phyloP scores from a whole-genome alignment of 2,113 vertebrate genomes.

The Thunnus maccoyii region DNA sequence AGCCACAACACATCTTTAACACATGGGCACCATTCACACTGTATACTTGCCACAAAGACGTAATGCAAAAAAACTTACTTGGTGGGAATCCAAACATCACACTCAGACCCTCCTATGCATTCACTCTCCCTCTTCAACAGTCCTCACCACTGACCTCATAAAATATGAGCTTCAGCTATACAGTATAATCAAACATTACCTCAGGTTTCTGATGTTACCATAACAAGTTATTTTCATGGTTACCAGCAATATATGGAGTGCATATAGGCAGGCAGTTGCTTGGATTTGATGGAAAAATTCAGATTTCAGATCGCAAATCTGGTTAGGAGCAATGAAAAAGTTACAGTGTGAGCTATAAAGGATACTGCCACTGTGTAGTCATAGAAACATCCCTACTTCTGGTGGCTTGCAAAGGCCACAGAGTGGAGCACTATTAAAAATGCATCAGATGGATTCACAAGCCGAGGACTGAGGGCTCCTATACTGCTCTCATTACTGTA shows the following conservation, averaged over 20 bases:
- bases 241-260: not conserved
- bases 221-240: not conserved
- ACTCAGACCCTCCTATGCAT: not conserved
- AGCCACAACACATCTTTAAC: not conserved
- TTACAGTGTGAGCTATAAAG: slow-evolving; percentile 2
- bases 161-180: slow-evolving; percentile 12
- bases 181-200: not conserved
- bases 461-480: slow-evolving; percentile 19
- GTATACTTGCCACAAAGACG: not conserved
- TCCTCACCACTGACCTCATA: not conserved
- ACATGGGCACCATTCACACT: not conserved
- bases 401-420: slow-evolving; percentile 18
- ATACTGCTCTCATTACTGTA: slow-evolving; percentile 45
- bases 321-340: not conserved
- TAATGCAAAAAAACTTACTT: not conserved
- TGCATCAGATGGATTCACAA: slow-evolving; percentile 51
- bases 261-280: not conserved
- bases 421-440: slow-evolving; percentile 48
- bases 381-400: slow-evolving; percentile 10
- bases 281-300: not conserved
- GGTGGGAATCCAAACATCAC: not conserved
- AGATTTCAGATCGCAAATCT: not conserved
- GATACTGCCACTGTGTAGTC: slow-evolving; percentile 14
- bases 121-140: not conserved
- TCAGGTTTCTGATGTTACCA: slow-evolving; percentile 1